Percentiles rank a stretch among this genome's conserved stretches.
These are phyloP conservation scores for Zenarchopterus dispar DNA, from an alignment of 2,797 vertebrate species.

Conservation along the genomic window DNA sequence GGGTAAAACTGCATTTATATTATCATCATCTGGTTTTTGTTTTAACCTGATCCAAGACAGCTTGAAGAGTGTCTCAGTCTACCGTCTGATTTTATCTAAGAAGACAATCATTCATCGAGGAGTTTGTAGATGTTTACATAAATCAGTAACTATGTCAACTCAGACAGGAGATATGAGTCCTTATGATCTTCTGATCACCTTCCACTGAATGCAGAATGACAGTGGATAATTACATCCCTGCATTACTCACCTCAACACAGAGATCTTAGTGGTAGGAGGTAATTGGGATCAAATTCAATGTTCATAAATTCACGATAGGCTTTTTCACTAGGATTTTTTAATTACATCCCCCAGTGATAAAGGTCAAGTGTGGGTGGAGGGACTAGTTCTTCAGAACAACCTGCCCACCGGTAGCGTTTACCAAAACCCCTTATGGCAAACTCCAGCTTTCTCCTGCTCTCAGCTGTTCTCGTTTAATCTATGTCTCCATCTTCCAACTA, in stretches of 20 bases:
- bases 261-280: conserved; percentile 55
- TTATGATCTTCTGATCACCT: conserved; percentile 42
- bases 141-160: conserved; percentile 21
- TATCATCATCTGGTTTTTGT: no score
- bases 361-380: conserved; percentile 50
- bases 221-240: conserved; percentile 53
- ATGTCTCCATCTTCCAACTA: conserved; percentile 34
- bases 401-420: conserved; percentile 11
- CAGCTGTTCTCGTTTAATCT: conserved; percentile 50
- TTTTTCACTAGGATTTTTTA: conserved; percentile 54
- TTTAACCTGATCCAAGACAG: conserved; percentile 11
- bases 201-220: conserved; percentile 46
- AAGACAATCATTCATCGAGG: conserved; percentile 28
- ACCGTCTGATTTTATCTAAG: conserved; percentile 25
- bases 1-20: no score
- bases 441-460: conserved; percentile 30
- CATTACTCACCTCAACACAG: conserved; percentile 54
- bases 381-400: conserved; percentile 33
- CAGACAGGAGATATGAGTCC: conserved; percentile 24
- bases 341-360: conserved; percentile 51
- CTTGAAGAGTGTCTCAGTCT: conserved; percentile 19
- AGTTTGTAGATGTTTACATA: conserved; percentile 51
- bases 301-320: conserved; percentile 62
- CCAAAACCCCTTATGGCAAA: conserved; percentile 41
- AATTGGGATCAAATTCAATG: conserved; percentile 62